Base-by-base conservation (phyloP, 2,888 invertebrate genomes). In the Meiosimyza platycephala region DNA sequence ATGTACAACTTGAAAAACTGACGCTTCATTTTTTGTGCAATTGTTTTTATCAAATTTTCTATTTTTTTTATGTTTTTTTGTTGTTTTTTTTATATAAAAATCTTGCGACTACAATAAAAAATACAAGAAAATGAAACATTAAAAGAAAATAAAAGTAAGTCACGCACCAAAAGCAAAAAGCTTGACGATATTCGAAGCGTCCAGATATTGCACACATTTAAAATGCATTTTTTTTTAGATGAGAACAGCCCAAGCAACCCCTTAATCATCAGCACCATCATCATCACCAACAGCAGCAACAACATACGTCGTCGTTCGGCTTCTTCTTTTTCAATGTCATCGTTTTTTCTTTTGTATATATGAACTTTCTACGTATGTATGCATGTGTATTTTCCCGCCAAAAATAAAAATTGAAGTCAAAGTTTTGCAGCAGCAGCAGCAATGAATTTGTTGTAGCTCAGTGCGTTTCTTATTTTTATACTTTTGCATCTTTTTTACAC, bases 201-300 rank as follows among this genome's bases (percentile, higher is more conserved):
- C 13, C n/a, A 63, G 16, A 64, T 51, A 52, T 33, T 28, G 22
- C 6, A 52, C 52, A 52, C 52, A 65, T 65, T 65, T 65, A 65
- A 65, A 65, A 52, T 33, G 66, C n/a, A 40, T 76, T 75, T 71
- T 74, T 75, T 71, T 71, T 28, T 72, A 71, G 60, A 40, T 40
- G 40, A 9, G 1, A 40, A 40, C 66, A 74, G 63, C 33, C 47
- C 60, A n/a, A 16, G 54, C 54, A 16, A 3, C 22, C 22, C 60
- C 60, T n/a, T 15, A 12, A 15, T 22, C 60, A 28, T n/a, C 60
- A 9, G 11, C n/a, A 28, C n/a, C 64, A 22, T 11, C 51, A 64
- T 9, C 64, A 13, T 13, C 64, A 50, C 16, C 18, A 50, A 15
- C 51, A 22, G 11, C 6, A 16, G 48, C 28, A 15, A 6, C 62